Percentiles rank a stretch among this genome's conserved stretches.
Conservation (phyloP, 2,797 vertebrate genomes). For the Coregonus sp. region DNA sequence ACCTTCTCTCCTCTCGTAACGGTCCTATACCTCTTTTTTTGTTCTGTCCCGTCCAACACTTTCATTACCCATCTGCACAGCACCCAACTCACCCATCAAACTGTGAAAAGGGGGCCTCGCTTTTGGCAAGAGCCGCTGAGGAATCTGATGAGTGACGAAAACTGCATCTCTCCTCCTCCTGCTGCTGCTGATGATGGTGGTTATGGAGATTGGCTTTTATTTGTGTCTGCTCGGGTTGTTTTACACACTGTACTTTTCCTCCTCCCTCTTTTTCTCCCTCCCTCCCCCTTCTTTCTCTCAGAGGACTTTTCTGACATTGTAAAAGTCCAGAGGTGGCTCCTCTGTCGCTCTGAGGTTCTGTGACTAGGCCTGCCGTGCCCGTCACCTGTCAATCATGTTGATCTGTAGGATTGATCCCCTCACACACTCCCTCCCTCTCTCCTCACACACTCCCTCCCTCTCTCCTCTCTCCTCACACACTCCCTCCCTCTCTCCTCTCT, state of each 20-base stretch:
- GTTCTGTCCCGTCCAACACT: slow-evolving; percentile 57
- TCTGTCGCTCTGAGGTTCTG: slow-evolving; percentile 43
- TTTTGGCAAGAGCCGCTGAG: slow-evolving; percentile 11
- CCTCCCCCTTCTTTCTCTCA: slow-evolving; percentile 5
- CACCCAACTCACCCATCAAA: not conserved
- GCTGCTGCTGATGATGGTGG: slow-evolving; percentile 24
- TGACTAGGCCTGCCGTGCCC: slow-evolving; percentile 40
- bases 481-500: too few relatives aligned
- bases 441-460: too few relatives aligned
- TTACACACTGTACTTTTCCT: slow-evolving; percentile 45
- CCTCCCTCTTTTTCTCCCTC: not conserved
- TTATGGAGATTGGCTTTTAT: slow-evolving; percentile 62
- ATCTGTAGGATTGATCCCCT: slow-evolving; percentile 44
- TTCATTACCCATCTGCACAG: slow-evolving; percentile 50
- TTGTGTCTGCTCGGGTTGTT: slow-evolving; percentile 49
- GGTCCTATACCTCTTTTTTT: slow-evolving; percentile 25
- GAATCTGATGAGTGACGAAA: not conserved
- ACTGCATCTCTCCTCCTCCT: not conserved
- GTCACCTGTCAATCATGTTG: slow-evolving; percentile 60
- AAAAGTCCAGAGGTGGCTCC: slow-evolving; percentile 62
- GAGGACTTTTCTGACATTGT: slow-evolving; percentile 50
- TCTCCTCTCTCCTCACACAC: too few relatives aligned
- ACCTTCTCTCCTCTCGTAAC: slow-evolving; percentile 38
- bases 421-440: too few relatives aligned
- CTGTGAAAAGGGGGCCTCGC: not conserved